Evolutionary conservation across 1,140 invertebrate species (phyloP).

Genomic region (Aricia agestis): DNA sequence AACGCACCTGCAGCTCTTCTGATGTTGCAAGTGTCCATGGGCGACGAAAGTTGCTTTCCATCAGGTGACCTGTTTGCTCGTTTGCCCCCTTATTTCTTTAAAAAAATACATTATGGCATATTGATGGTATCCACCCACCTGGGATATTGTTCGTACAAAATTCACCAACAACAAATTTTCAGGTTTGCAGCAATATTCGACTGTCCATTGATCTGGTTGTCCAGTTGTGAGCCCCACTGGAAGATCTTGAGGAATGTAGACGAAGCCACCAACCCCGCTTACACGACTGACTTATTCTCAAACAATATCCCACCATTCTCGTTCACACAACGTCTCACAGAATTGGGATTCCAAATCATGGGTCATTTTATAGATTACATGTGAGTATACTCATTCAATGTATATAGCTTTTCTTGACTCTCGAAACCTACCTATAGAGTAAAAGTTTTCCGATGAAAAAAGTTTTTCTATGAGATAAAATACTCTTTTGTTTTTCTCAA

Average conservation of each 20-base stretch:
- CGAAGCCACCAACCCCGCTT: conserved; percentile 34
- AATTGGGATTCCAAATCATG: conserved; percentile 25
- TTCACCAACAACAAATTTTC: not conserved
- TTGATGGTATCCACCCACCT: no score
- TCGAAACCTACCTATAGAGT: no score
- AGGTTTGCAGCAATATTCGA: conserved; percentile 31
- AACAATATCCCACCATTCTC: conserved; percentile 34
- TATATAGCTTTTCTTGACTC: not conserved
- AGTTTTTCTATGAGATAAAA: no score
- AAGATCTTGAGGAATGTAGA: conserved; percentile 31
- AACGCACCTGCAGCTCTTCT: no score
- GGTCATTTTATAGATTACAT: conserved; percentile 3
- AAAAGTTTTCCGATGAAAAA: no score
- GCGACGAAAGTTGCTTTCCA: no score
- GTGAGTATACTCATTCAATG: conserved; percentile 23
- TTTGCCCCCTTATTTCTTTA: no score
- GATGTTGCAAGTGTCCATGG: no score
- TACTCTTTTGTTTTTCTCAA: no score
- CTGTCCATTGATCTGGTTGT: conserved; percentile 38
- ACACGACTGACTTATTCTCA: conserved; percentile 25
- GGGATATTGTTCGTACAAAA: not conserved
- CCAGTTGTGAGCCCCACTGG: conserved; percentile 30
- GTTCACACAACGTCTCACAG: conserved; percentile 28
- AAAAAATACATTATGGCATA: no score
- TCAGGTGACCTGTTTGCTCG: no score